Evolutionary conservation across 35 echinoderm and acorn worm genomes (phyloP), one percentile per base, ranked within the genome.

Genomic region (Heliocidaris tuberculata): DNA sequence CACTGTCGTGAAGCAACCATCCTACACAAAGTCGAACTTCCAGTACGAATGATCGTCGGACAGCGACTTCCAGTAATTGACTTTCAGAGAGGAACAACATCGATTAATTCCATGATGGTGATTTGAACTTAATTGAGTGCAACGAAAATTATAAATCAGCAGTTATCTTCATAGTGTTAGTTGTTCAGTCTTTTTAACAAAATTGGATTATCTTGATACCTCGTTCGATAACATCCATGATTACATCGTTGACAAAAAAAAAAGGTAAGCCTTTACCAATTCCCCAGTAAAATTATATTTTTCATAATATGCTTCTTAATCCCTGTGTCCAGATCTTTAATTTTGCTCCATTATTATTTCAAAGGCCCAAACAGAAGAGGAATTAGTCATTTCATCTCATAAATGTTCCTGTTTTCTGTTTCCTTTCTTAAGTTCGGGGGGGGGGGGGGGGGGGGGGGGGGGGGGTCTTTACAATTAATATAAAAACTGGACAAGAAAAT

Each of bases 31-130:
- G 47, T 47, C 89, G 21, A 29, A 32, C 89, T 91, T 91, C 48
- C 21, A 47, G 9, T 48, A 12, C n/a, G n/a, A n/a, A 10, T 91
- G 11, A 32, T 91, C 89, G 10, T 91, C 89, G 35, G 89, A 91
- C 47, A 91, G 89, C 35, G 89, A 91, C 47, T 91, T 91, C 89
- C 31, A 91, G 35, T 91, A 91, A 86, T 32, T 9, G n/a, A n/a
- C n/a, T n/a, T 9, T 32, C 24, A 86, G 85, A 32, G 31, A 86
- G 85, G 31, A 86, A 9, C 85, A 86, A 27, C 24, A 86, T 86
- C 7, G 85, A 86, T 86, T 86, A 86, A 86, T 86, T 86, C 24
- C 85, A 86, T 86, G 85, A 30, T 86, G 7, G 85, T 9, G 24
- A 5, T 30, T 86, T 86, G 24, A 5, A n/a, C n/a, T n/a, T n/a